Evolutionary conservation across 2,888 invertebrate species (phyloP).

Genomic region (Drosophila anomelani): DNA sequence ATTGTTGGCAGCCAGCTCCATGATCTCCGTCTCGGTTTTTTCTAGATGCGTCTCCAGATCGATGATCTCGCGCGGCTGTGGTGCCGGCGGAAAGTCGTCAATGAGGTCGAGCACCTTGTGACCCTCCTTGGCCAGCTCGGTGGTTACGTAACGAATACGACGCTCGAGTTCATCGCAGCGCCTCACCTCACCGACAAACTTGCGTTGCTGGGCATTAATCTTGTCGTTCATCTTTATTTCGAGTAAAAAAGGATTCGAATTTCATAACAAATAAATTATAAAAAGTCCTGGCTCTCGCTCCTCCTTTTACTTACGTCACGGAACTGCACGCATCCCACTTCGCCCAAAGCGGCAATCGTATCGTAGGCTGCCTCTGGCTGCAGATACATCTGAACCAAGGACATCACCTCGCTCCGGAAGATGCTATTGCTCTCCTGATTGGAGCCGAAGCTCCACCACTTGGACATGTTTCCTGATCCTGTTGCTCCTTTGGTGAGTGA

Average conservation of each 20-base stretch:
- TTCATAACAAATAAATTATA: too few relatives aligned
- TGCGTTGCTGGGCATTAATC: conserved; percentile 91
- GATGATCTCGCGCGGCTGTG: conserved; percentile 91
- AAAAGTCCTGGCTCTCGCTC: not conserved
- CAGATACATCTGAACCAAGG: conserved; percentile 95
- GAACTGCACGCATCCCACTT: conserved; percentile 96
- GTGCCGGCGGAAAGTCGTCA: conserved; percentile 88
- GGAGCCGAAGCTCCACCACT: conserved; percentile 53
- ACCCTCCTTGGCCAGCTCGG: conserved; percentile 90
- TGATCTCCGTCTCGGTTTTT: conserved; percentile 96
- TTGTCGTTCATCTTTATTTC: conserved; percentile 88
- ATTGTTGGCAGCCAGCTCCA: conserved; percentile 96
- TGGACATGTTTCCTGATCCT: conserved; percentile 24
- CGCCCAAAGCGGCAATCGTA: conserved; percentile 96
- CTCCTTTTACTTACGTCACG: conserved; percentile 91
- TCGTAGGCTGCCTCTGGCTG: conserved; percentile 97
- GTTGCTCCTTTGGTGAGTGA: not conserved
- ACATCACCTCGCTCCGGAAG: conserved; percentile 96
- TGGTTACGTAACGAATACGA: conserved; percentile 91
- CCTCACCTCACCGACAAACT: conserved; percentile 92
- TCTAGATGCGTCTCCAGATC: conserved; percentile 94
- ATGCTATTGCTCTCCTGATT: conserved; percentile 87
- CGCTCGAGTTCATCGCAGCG: conserved; percentile 94
- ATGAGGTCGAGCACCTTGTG: conserved; percentile 90
- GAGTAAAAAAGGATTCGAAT: not conserved